Base-by-base conservation (phyloP, 2,888 invertebrate genomes). In the Anarsia innoxiella region DNA sequence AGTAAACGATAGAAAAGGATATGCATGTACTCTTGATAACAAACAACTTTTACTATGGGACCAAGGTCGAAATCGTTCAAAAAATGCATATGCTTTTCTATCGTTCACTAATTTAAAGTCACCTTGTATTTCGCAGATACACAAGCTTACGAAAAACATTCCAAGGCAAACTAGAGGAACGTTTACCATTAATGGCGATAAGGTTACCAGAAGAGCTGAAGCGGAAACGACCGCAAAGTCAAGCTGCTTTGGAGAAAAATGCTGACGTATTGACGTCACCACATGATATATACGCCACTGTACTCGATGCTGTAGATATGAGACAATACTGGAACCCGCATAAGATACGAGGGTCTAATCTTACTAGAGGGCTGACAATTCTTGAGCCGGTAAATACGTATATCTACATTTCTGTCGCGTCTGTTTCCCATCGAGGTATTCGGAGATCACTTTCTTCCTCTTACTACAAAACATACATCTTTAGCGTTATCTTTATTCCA, bases 101-200 rank as follows among this genome's bases (percentile, higher is more conserved):
- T n/a, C n/a, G n/a, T n/a, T n/a, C n/a, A n/a, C n/a, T n/a, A n/a
- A n/a, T n/a, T n/a, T n/a, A n/a, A n/a, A n/a, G n/a, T n/a, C n/a
- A n/a, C n/a, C n/a, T n/a, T 19, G 4, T 19, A 5, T 19, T 19
- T 19, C 58, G 12, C 56, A 92, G 96, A 61, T 96, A 93, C 71
- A 90, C 93, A 0, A 87, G 89, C 35, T 88, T 96, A 4, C 88
- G 97, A 0, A 89, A 92, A 53, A 96, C 96, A 0, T 83, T 94
- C 3, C 96, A 97, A 68, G 97, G 97, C 0, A 95, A 96, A 68
- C 89, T 94, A 39, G 97, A 97, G 58, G 97, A 97, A 64, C 87
- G 97, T 1, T 66, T 97, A 40, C 97, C 97, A 0, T 92, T 95
- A 53, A 93, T 97, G 68, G 90, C 91, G 0, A 88, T 96, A 36